phyloP scores from a whole-genome alignment of 2,797 vertebrate species.

The Galaxias olidus region DNA sequence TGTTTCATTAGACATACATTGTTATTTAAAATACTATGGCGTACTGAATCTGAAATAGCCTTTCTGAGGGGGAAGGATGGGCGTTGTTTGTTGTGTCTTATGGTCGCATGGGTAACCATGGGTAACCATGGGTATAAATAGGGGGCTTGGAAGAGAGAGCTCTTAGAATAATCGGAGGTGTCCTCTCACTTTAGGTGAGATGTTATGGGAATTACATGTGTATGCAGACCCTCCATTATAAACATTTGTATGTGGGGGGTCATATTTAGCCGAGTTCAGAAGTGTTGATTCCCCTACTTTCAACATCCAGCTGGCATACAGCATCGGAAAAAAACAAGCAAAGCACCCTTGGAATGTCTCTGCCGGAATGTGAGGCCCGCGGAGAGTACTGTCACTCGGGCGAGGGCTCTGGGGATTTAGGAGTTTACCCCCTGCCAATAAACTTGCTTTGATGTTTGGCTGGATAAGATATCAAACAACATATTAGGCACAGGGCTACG shows the following conservation, averaged over 20 bases:
- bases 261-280: conserved; percentile 66
- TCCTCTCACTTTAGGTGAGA: conserved; percentile 39
- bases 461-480: conserved; percentile 3
- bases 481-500: too few relatives aligned
- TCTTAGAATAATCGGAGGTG: conserved; percentile 27
- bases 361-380: conserved; percentile 39
- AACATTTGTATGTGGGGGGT: conserved; percentile 51
- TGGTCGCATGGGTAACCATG: conserved; percentile 51
- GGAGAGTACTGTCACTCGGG: neutral
- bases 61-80: conserved; percentile 60
- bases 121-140: conserved; percentile 74
- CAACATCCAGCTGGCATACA: conserved; percentile 37
- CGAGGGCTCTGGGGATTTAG: conserved; percentile 26
- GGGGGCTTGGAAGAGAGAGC: conserved; percentile 63
- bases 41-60: conserved; percentile 61
- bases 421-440: conserved; percentile 5
- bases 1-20: too few relatives aligned
- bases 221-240: conserved; percentile 37
- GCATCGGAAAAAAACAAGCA: conserved; percentile 47
- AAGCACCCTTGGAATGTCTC: conserved; percentile 36
- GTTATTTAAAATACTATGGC: conserved; percentile 23
- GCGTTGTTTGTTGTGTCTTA: conserved; percentile 68
- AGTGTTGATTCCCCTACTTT: conserved; percentile 47
- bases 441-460: conserved; percentile 40
- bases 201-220: conserved; percentile 41